Conservation (phyloP, 1,140 invertebrate species). For the Mactra quadrangularis region DNA sequence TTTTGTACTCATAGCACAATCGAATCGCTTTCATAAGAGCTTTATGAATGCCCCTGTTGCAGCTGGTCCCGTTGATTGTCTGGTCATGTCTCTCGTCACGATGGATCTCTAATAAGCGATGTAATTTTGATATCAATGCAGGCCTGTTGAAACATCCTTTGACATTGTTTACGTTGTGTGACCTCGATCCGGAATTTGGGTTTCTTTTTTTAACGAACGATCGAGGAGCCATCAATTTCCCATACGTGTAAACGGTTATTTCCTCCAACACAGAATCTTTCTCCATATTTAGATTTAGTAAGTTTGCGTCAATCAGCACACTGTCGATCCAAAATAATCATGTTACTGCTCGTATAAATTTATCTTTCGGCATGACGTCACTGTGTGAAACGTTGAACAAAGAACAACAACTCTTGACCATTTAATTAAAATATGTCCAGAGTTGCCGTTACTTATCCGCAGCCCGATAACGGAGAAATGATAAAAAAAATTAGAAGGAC, state of each 20-base stretch:
- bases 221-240: slow-evolving; percentile 29
- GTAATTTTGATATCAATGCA: slow-evolving; percentile 46
- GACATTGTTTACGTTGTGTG: not conserved
- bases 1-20: slow-evolving; percentile 43
- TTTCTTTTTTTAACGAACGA: not conserved
- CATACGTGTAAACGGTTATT: slow-evolving; percentile 40
- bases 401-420: too few relatives aligned
- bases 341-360: too few relatives aligned
- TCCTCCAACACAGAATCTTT: slow-evolving; percentile 7
- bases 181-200: not conserved
- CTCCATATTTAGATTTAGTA: too few relatives aligned
- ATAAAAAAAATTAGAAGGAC: too few relatives aligned
- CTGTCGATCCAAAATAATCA: too few relatives aligned
- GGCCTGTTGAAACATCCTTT: slow-evolving; percentile 1
- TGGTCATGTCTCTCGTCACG: not conserved
- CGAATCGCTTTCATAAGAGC: slow-evolving; percentile 35
- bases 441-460: too few relatives aligned
- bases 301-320: too few relatives aligned
- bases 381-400: too few relatives aligned
- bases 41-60: slow-evolving; percentile 2
- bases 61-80: not conserved
- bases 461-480: too few relatives aligned
- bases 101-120: slow-evolving; percentile 34
- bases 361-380: too few relatives aligned
- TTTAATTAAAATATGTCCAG: too few relatives aligned